Base-by-base conservation (phyloP, 2,113 vertebrate species). In the Perca flavescens region DNA sequence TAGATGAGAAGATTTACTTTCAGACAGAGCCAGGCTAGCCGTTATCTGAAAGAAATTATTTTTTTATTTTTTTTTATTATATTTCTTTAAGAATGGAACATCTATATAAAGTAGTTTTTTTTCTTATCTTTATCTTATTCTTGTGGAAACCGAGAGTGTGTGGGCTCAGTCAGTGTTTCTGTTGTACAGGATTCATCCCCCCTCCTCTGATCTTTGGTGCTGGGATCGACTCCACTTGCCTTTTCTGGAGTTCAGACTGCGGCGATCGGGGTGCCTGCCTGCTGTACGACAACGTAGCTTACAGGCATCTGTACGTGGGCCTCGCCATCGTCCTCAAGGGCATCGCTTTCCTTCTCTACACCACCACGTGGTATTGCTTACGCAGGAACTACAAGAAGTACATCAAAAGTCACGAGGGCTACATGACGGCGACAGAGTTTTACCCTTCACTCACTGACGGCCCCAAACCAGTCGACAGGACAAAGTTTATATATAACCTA, bases 401-500 rank as follows among this genome's bases (percentile, higher is more conserved):
- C 92, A 99, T 99, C 91, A 97, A 97, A 86, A 96, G 95, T 87
- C 95, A 97, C 25, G 97, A 99, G 94, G 96, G 96, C 74, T 94
- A 97, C 82, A 91, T 98, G 88, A 96, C 95, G 36, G 95, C 96
- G 63, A 96, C 96, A 64, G 98, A 99, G 92, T 97, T 98, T 90
- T 99, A 98, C 96, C 96, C 98, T 58, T 97, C 98, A 63, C 94
- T 99, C 88, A 97, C 96, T 78, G 98, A 98, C 79, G 95, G 96
- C 66, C 95, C 94, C 79, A 96, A 94, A 79, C 31, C 56, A 16
- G 91, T 94, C 12, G 96, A 96, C 92, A 96, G 97, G 96, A 99
- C 97, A 95, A 99, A 98, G 90, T 99, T 99, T 96, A 99, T 99
- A 95, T 99, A 99, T 91, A 99, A 96, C 95, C 96, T 99, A 62